phyloP scores from a whole-genome alignment of 2,797 vertebrate species.

The Syngnathus acus region DNA sequence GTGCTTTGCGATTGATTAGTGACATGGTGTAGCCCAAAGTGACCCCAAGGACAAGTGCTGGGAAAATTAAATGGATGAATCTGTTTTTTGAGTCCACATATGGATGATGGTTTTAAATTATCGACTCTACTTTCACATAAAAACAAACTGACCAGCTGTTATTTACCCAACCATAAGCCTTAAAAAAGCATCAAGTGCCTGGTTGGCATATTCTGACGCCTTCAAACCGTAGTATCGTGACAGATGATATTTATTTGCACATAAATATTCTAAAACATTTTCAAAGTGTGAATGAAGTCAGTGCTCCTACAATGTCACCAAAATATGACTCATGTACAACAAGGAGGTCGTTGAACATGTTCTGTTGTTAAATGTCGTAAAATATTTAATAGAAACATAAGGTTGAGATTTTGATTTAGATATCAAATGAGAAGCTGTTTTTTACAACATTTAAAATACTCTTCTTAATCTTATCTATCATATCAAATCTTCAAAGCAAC shows the following conservation, averaged over 20 bases:
- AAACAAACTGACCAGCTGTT: neutral
- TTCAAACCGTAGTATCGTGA: neutral
- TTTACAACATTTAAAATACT: neutral
- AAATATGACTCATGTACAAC: neutral
- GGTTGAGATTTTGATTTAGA: too few relatives aligned
- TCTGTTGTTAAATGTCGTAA: neutral
- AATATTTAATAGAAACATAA: neutral
- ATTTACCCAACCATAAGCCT: neutral
- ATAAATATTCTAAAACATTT: neutral
- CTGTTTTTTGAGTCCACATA: too few relatives aligned
- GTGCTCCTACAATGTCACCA: neutral
- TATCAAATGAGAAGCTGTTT: neutral
- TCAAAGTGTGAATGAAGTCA: neutral
- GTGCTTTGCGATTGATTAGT: neutral
- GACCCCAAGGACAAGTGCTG: neutral
- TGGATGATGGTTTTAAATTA: neutral
- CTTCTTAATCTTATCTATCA: neutral
- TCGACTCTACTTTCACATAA: neutral
- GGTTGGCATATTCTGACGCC: neutral
- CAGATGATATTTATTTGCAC: neutral
- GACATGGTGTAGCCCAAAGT: neutral
- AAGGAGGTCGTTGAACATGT: neutral
- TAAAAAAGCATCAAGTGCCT: neutral
- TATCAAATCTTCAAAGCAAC: neutral
- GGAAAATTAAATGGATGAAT: neutral